Evolutionary conservation across 30 jellyfish, hydroid and myxozoan genomes (phyloP), one percentile per base, ranked within the genome.

Genomic region (Hydractinia symbiolongicarpus): DNA sequence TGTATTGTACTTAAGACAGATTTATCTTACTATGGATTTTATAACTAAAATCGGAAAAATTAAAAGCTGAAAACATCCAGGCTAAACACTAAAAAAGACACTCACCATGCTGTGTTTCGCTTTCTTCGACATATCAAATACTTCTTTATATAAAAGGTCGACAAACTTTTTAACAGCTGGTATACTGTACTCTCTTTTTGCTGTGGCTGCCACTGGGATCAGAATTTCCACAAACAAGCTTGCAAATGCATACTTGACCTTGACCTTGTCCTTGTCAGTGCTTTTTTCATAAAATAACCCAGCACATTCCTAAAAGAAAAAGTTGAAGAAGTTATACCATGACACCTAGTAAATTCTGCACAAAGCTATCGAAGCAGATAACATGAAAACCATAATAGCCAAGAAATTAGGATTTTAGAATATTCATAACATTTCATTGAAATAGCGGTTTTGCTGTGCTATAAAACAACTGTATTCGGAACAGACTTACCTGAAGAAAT

Each of bases 91-190:
- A 6, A 64, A 51, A 64, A 6, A 51, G 19, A 44, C 66, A 77
- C 96, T 71, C 80, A 94, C 99, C 84, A 85, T 50, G 74, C 96
- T 88, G 78, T 94, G 99, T 70, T 86, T 87, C 14, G 96, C 99
- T 78, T 94, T 94, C 81, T 86, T 88, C n/a, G 99, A 93, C 95
- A 94, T 72, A 52, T 94, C 99, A 83, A 94, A 72, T 4, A 89
- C 96, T 78, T 94, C 99, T 86, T 94, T 94, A 55, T 72, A 82
- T 54, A 94, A 88, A 88, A 94, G 82, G 68, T 94, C 99, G 13
- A 94, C 99, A 82, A 94, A 94, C 91, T 94, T 94, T 83, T 94
- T 94, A 61, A 94, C 93, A 67, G 99, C 99, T 10, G 99, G 99
- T 19, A 94, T 85, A 72, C 91, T 80, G 70, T 94, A 94, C 81